Percentiles rank a stretch among this genome's conserved stretches.
Conservation (phyloP, 2,888 invertebrate genomes). For the Eupithecia centaureata region DNA sequence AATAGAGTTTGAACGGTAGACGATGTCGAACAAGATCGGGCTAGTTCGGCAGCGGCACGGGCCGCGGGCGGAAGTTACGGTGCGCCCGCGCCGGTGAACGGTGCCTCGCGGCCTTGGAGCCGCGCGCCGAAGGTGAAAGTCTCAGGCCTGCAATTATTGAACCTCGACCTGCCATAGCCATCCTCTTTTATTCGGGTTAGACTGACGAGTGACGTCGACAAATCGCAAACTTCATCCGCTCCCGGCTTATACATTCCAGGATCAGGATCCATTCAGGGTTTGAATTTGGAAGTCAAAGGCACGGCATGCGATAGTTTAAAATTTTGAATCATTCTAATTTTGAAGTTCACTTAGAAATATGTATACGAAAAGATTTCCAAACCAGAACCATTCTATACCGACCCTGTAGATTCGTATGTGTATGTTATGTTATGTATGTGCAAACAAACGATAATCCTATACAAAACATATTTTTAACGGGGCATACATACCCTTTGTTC, state of each 20-base stretch:
- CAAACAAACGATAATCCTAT: neutral
- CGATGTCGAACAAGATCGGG: constrained; percentile 35
- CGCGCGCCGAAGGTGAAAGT: constrained; percentile 82
- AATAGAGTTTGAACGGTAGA: constrained; percentile 14
- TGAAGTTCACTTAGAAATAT: neutral
- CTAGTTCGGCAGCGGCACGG: constrained; percentile 49
- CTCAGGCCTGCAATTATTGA: constrained; percentile 78
- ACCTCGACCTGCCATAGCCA: constrained; percentile 77
- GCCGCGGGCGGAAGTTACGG: constrained; percentile 71
- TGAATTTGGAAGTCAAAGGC: neutral
- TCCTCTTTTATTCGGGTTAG: constrained; percentile 71
- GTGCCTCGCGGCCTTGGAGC: constrained; percentile 76
- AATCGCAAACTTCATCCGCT: constrained; percentile 41
- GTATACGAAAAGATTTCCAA: neutral
- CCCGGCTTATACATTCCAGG: constrained; percentile 62
- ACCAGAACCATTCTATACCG: neutral
- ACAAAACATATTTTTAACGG: constrained; percentile 3
- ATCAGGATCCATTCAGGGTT: neutral
- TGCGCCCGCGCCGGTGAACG: constrained; percentile 52
- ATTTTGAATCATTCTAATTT: neutral
- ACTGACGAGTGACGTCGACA: constrained; percentile 35
- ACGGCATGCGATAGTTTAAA: neutral
- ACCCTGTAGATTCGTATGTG: neutral
- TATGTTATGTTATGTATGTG: too few species aligned
- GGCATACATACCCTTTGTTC: neutral